These are phyloP conservation scores for Himantopus leucocephalus DNA, from an alignment of 2,113 vertebrate species.

Conservation along the genomic window DNA sequence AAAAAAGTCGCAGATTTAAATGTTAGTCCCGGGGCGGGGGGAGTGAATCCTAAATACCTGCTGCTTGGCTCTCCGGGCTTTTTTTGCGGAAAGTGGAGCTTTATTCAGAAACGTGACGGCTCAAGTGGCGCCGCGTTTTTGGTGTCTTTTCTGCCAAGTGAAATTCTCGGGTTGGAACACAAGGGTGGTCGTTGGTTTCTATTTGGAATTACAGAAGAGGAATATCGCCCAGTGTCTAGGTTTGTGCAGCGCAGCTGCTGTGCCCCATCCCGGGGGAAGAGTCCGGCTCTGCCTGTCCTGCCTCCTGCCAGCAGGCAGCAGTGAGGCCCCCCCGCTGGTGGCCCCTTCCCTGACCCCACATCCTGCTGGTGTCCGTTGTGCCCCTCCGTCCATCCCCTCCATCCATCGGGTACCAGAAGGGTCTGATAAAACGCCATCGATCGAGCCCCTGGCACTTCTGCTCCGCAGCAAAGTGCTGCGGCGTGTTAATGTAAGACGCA, in stretches of 20 bases:
- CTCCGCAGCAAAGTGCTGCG: not conserved
- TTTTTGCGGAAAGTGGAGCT: not conserved
- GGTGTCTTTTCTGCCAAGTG: not conserved
- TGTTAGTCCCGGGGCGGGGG: not conserved
- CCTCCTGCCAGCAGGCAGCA: too few species aligned
- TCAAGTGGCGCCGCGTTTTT: fast-evolving
- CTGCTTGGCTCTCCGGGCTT: not conserved
- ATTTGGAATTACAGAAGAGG: not conserved
- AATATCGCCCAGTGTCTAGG: not conserved
- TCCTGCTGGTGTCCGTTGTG: not conserved
- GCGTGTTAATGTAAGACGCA: not conserved
- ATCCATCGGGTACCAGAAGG: not conserved
- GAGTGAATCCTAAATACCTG: not conserved
- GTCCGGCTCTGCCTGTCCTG: too few species aligned
- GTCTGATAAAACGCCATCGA: not conserved
- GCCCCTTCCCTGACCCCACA: too few species aligned
- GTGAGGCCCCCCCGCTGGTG: fast-evolving
- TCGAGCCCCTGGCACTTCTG: not conserved
- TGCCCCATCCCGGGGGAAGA: too few species aligned
- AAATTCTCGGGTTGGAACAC: not conserved
- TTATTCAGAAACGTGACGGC: fast-evolving
- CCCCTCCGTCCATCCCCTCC: not conserved
- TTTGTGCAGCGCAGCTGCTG: not conserved
- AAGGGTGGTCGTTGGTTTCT: not conserved
- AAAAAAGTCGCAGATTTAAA: not conserved